Evolutionary conservation across 1,140 invertebrate genomes (phyloP).

Genomic region (Macrocentrus cingulum): DNA sequence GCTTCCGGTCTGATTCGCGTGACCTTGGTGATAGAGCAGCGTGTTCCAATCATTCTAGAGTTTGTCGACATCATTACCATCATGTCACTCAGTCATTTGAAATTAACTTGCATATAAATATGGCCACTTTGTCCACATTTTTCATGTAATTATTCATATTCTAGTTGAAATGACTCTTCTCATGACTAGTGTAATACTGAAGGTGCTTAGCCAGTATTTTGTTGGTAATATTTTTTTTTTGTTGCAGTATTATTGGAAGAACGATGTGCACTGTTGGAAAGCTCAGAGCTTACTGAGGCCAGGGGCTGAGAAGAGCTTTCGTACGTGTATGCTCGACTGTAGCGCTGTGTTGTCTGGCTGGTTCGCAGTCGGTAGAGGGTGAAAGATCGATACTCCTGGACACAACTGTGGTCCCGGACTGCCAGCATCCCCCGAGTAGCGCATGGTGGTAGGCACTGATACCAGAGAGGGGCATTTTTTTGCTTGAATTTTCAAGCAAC

Average conservation of each 20-base stretch:
- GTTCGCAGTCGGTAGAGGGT: slow-evolving; percentile 35
- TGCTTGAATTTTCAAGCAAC: slow-evolving; percentile 13
- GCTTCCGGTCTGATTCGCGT: slow-evolving; percentile 29
- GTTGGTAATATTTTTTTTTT: no score
- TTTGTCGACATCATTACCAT: slow-evolving; percentile 14
- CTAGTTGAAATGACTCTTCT: no score
- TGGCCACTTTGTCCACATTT: no score
- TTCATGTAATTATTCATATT: no score
- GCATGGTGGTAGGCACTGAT: background rate
- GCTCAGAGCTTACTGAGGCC: slow-evolving; percentile 47
- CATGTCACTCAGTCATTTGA: background rate
- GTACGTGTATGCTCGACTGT: slow-evolving; percentile 27
- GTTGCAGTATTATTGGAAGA: background rate
- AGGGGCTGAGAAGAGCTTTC: slow-evolving; percentile 28
- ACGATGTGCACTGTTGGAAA: slow-evolving; percentile 35
- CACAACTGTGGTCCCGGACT: slow-evolving; percentile 26
- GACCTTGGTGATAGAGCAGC: slow-evolving; percentile 19
- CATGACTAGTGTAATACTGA: no score
- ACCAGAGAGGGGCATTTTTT: slow-evolving; percentile 1
- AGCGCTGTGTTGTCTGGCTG: slow-evolving; percentile 36
- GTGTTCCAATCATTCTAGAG: slow-evolving; percentile 22
- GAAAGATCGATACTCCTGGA: slow-evolving; percentile 45
- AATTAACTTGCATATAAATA: no score
- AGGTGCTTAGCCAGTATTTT: no score
- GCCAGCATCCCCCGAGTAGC: slow-evolving; percentile 20